Conservation (phyloP, 2,888 invertebrate species). For the Euphydryas editha region DNA sequence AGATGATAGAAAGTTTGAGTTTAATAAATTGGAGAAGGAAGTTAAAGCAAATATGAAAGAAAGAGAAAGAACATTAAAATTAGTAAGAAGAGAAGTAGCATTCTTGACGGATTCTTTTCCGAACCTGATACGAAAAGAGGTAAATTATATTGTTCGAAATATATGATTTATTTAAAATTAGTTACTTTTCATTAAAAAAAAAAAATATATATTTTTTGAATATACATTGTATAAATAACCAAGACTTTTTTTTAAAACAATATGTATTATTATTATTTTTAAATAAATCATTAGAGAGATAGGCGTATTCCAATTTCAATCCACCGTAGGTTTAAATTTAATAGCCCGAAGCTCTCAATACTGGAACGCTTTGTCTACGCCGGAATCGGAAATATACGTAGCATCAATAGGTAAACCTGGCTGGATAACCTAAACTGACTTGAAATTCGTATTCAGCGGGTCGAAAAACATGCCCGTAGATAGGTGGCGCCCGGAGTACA, state of each 20-base stretch:
- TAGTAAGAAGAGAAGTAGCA: slow-evolving; percentile 74
- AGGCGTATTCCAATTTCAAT: slow-evolving; percentile 15
- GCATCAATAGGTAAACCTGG: not conserved
- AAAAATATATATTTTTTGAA: too few relatives aligned
- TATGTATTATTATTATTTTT: slow-evolving; percentile 10
- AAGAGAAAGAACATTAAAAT: slow-evolving; percentile 81
- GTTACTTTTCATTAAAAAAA: too few relatives aligned
- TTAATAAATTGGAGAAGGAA: slow-evolving; percentile 81
- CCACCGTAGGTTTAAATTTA: slow-evolving; percentile 16
- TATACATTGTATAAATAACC: too few relatives aligned
- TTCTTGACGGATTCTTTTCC: slow-evolving; percentile 75
- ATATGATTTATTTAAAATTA: too few relatives aligned
- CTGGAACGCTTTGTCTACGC: slow-evolving; percentile 16
- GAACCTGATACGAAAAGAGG: slow-evolving; percentile 75
- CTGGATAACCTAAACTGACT: too few relatives aligned
- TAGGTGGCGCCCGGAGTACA: too few relatives aligned
- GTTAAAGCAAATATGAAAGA: slow-evolving; percentile 86
- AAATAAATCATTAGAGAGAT: slow-evolving; percentile 15
- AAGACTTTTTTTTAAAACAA: too few relatives aligned
- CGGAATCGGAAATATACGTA: slow-evolving; percentile 12
- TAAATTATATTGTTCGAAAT: slow-evolving; percentile 38
- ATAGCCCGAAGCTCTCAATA: slow-evolving; percentile 20
- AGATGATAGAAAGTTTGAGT: slow-evolving; percentile 85
- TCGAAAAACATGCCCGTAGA: too few relatives aligned
- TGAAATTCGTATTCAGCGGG: not conserved